Base-by-base conservation (phyloP, 2,113 vertebrate species). In the Pedetes capensis region DNA sequence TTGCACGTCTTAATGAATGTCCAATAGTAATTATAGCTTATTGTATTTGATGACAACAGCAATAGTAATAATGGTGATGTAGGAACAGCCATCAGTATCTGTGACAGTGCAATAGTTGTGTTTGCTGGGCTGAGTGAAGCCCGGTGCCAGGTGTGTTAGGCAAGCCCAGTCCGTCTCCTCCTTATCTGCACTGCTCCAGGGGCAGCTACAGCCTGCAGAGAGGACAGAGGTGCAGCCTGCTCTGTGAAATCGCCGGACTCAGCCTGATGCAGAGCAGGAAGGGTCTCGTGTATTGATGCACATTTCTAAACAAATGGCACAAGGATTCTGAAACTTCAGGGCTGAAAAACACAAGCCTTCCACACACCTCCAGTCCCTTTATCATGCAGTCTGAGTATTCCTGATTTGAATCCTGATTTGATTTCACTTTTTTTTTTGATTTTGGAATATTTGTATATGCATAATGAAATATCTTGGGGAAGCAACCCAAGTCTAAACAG, bases 11-110 rank as follows among this genome's bases (percentile, higher is more conserved):
- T 90, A 47, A 82, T 83, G 64, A 92, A 83, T 68, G 89, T 37
- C 87, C 86, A 61, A 44, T 66, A 74, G 39, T 90, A 94, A 96
- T 93, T 91, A 71, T 44, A 87, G 85, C 80, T 84, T 89, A 89
- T 78, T 95, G 37, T 83, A 75, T 69, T 94, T 91, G 92, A 94
- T 95, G 75, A 57, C 88, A 95, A 86, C 47, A 87, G 51, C 53
- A 76, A 74, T 68, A 53, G 42, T 63, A 87, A 90, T 37, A 87
- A 90, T 37, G 80, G 82, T 44, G 78, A 95, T 55, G 27, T 47
- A 66, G 81, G n/a, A 34, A 63, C 42, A 79, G 39, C n/a, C 12
- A 8, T 69, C 27, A 17, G 71, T 82, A 57, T 83, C 55, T 71
- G 68, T 87, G 89, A 64, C 18, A 0, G 34, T 55, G 61, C 83